These are phyloP conservation scores for Asbolus verrucosus DNA, from an alignment of 1,140 invertebrate genomes.

Conservation along the genomic window DNA sequence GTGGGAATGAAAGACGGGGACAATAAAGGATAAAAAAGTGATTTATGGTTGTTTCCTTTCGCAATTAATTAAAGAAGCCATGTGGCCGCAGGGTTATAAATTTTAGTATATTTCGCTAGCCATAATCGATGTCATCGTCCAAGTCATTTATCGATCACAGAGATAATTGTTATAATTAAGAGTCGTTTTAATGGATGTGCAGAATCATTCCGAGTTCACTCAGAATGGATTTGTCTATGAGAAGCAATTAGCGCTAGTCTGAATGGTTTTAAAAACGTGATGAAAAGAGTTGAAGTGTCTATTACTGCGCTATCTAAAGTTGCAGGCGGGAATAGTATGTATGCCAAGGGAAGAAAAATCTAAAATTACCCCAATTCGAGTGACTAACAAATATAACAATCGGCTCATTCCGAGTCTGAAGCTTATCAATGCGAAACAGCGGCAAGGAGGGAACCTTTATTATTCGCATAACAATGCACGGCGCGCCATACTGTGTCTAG, in stretches of 20 bases:
- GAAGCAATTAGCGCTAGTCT: constrained; percentile 4
- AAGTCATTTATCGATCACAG: constrained; percentile 3
- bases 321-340: constrained; percentile 11
- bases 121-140: not conserved
- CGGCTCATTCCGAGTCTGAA: constrained; percentile 40
- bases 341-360: constrained; percentile 41
- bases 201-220: constrained; percentile 1
- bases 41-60: constrained; percentile 13
- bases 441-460: constrained; percentile 49
- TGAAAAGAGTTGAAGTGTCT: constrained; percentile 36
- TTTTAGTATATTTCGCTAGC: not conserved
- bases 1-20: not conserved
- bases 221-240: constrained; percentile 13
- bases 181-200: constrained; percentile 15
- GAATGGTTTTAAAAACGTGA: not conserved
- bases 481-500: constrained; percentile 50
- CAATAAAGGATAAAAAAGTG: constrained; percentile 24
- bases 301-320: constrained; percentile 21
- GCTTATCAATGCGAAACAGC: constrained; percentile 56
- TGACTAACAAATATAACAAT: constrained; percentile 51
- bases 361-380: constrained; percentile 46
- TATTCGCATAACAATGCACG: constrained; percentile 55
- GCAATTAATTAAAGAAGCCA: constrained; percentile 30
- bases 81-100: constrained; percentile 17
- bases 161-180: constrained; percentile 10